phyloP scores from a whole-genome alignment of 2,797 vertebrate species.

The Lacerta viridis region DNA sequence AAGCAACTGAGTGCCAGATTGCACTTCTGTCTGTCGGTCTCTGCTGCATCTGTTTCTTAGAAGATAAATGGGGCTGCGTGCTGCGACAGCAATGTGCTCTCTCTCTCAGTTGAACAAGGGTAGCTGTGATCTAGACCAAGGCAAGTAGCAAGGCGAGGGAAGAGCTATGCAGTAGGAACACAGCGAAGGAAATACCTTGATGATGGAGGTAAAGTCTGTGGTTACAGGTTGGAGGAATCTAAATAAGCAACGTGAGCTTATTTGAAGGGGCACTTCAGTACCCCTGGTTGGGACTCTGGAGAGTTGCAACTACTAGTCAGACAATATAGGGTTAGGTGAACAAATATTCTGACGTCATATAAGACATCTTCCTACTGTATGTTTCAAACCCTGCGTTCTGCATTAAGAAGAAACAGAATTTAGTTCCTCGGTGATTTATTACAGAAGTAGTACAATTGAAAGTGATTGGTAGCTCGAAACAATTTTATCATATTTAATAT shows the following conservation, averaged over 20 bases:
- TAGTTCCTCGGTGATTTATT: background rate
- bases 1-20: background rate
- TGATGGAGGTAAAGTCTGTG: no score
- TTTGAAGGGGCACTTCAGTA: background rate
- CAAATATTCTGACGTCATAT: background rate
- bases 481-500: background rate
- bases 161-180: background rate
- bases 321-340: background rate
- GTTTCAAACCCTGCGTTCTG: background rate
- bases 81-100: background rate
- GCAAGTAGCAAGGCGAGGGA: background rate
- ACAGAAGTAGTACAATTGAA: background rate
- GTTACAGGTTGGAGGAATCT: background rate
- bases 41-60: background rate
- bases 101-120: background rate
- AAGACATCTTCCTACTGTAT: background rate
- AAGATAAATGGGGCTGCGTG: background rate
- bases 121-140: background rate
- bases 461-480: background rate
- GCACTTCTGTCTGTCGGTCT: background rate
- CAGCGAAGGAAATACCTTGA: background rate
- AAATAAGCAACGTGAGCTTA: background rate
- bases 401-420: background rate
- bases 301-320: background rate
- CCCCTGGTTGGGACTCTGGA: background rate